A percentile compares a stretch with the other conserved stretches of the same genome.
These are phyloP conservation scores for Sebastes itinus DNA, from an alignment of 2,797 vertebrate genomes.

Conservation along the genomic window DNA sequence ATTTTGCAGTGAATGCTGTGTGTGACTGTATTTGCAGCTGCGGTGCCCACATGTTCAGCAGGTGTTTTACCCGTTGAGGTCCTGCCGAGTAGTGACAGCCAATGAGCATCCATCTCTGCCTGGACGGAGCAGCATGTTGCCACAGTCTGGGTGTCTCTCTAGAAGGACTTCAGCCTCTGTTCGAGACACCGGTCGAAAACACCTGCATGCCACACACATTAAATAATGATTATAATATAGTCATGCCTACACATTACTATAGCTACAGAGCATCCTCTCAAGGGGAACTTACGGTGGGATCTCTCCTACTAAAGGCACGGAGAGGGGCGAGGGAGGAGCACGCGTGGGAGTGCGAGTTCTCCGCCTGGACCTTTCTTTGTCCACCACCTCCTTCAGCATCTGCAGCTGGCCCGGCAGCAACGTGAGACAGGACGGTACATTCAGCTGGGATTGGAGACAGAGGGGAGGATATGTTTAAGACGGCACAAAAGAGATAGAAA, in stretches of 20 bases:
- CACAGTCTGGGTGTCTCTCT: conserved; percentile 84
- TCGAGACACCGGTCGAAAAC: conserved; percentile 87
- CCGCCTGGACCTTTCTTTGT: conserved; percentile 84
- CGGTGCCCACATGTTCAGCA: not conserved
- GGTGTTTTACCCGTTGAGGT: conserved; percentile 81
- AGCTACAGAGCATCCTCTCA: not conserved
- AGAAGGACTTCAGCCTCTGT: conserved; percentile 88
- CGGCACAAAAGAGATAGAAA: not conserved
- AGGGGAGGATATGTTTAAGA: not conserved
- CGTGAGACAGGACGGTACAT: conserved; percentile 83
- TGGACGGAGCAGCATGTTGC: conserved; percentile 88
- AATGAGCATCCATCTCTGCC: conserved; percentile 83
- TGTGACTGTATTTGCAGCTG: not conserved
- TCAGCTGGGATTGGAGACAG: conserved; percentile 74
- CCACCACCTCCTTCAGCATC: conserved; percentile 87
- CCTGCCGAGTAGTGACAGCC: conserved; percentile 87
- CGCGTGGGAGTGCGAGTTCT: conserved; percentile 79
- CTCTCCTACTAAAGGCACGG: conserved; percentile 83
- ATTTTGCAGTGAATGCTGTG: not conserved
- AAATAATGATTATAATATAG: not conserved
- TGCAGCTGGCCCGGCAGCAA: conserved; percentile 89
- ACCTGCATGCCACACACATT: conserved; percentile 70
- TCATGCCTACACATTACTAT: fast-evolving
- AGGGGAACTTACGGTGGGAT: conserved; percentile 80
- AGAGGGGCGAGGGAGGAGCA: conserved; percentile 81